phyloP scores from a whole-genome alignment of 2,888 invertebrate species.

The Orthosia cruda region DNA sequence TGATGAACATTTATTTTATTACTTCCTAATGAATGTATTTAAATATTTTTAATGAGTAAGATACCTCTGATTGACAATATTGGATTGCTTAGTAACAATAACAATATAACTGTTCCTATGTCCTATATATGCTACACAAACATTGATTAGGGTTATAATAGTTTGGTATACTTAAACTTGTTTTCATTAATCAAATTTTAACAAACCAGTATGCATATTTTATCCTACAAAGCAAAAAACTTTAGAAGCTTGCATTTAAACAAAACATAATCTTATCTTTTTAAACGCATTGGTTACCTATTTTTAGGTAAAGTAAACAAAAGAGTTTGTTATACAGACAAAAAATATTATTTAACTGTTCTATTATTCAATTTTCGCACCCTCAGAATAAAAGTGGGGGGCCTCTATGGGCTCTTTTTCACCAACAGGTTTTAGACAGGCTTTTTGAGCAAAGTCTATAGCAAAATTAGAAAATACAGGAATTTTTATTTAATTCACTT shows the following conservation, averaged over 20 bases:
- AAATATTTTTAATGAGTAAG: not conserved
- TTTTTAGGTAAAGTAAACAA: too few relatives aligned
- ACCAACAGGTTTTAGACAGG: too few relatives aligned
- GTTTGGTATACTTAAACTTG: not conserved
- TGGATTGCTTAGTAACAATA: not conserved
- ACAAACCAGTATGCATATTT: not conserved
- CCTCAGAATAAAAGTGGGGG: too few relatives aligned
- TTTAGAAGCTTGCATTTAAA: not conserved
- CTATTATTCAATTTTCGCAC: too few relatives aligned
- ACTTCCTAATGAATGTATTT: not conserved
- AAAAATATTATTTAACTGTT: too few relatives aligned
- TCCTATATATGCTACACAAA: too few relatives aligned
- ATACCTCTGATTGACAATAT: not conserved
- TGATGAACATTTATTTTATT: conserved; percentile 17
- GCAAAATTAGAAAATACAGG: too few relatives aligned
- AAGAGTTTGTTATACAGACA: not conserved
- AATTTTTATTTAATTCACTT: too few relatives aligned
- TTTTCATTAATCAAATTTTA: not conserved
- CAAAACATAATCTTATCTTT: not conserved
- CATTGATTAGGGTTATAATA: not conserved
- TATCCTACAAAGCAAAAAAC: not conserved
- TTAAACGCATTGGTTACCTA: not conserved
- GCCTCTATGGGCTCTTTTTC: too few relatives aligned
- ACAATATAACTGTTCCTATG: not conserved
- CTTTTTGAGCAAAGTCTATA: too few relatives aligned